Percentiles rank a stretch among this genome's conserved stretches.
Conservation (phyloP, 2,888 invertebrate species). For the Ormyrus thymus region DNA sequence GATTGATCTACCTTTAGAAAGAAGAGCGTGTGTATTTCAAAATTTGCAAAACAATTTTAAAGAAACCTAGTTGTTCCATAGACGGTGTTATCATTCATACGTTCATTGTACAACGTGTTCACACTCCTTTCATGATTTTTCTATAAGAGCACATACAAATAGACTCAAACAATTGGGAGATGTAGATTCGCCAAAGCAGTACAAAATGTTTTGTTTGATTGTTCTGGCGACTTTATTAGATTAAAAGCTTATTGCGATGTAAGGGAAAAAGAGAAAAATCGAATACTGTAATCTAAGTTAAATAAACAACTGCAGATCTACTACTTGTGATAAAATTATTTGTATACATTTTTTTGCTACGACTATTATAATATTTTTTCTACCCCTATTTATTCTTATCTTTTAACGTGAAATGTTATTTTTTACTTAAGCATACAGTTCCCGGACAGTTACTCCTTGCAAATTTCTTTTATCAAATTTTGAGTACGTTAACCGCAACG, state of each 20-base stretch:
- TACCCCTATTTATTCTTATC: background rate
- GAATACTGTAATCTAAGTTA: conserved; percentile 62
- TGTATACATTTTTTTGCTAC: conserved; percentile 14
- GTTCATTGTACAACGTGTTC: conserved; percentile 37
- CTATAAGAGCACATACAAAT: conserved; percentile 40
- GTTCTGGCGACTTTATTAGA: conserved; percentile 61
- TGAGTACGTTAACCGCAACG: background rate
- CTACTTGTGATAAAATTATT: conserved; percentile 49
- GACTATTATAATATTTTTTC: background rate
- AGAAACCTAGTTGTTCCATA: conserved; percentile 3
- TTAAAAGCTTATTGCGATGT: conserved; percentile 62
- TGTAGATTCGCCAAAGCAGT: conserved; percentile 53
- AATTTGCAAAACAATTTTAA: conserved; percentile 34
- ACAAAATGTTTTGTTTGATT: conserved; percentile 57
- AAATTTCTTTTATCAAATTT: conserved; percentile 12
- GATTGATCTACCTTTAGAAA: conserved; percentile 33
- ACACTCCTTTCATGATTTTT: conserved; percentile 41
- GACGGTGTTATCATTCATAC: conserved; percentile 26
- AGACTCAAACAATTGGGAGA: conserved; percentile 17
- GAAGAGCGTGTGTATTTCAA: conserved; percentile 20
- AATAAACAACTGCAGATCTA: conserved; percentile 58
- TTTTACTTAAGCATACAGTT: background rate
- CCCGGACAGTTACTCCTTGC: too few species aligned
- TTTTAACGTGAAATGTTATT: background rate
- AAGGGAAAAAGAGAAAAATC: conserved; percentile 56